Evolutionary conservation across 2,113 vertebrate genomes (phyloP), one percentile per base, ranked within the genome.

Genomic region (Uria aalge): DNA sequence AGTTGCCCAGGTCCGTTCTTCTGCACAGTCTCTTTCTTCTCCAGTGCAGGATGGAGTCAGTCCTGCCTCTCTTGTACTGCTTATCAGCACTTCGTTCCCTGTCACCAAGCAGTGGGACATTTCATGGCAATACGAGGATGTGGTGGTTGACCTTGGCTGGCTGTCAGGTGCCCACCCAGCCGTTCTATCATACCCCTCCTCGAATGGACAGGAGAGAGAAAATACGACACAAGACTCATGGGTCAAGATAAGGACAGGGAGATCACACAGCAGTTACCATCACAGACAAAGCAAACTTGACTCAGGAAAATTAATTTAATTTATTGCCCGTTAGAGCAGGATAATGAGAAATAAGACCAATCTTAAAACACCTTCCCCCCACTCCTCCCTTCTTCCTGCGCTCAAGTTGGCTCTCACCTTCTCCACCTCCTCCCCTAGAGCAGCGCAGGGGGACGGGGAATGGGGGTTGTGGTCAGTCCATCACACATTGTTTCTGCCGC

Each of bases 401-500:
- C 48, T 80, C 32, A 43, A 2, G 32, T 32, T 59, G 14, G 17
- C 24, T 73, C 38, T 8, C 6, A 1, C 2, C 8, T 69, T 79
- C 53, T 23, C 13, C 10, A 38, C 20, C 12, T 52, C 21, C 32
- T 57, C 17, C 9, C 20, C 8, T 0, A 1, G 1, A 27, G 34
- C 3, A 1, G 22, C 1, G 1, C 36, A 24, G 22, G 7, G 55
- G 27, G 5, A 20, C 0, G 0, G 27, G 32, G 29, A 43, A 69
- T 38, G 12, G 32, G 14, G 1, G 3, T 20, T 41, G 45, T 1
- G 4, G 36, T 68, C 27, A 14, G 15, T 38, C 23, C 22, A 38
- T 50, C 41, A n/a, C 29, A 26, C 2, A 0, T 22, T n/a, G 11
- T 56, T 24, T 74, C 29, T 85, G 55, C 29, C 0, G 0, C 7